Evolutionary conservation across 2,888 invertebrate species (phyloP), one percentile per base, ranked within the genome.

Genomic region (Syrista parreyssii): DNA sequence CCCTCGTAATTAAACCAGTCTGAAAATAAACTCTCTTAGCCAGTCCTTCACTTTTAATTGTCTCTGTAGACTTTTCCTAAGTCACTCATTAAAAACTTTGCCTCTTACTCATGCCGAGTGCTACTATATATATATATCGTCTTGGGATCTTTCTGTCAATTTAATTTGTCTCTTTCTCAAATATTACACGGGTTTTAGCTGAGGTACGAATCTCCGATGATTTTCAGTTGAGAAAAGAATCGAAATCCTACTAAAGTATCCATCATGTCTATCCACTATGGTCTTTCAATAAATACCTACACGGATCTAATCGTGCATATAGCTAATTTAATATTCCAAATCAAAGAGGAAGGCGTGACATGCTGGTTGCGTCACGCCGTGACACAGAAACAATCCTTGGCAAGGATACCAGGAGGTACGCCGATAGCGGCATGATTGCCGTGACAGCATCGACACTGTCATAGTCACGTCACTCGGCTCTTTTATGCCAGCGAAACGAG

Each of bases 1-100:
- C 85, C 85, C 82, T 83, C 87, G 85, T 87, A 89, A 89, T 89
- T 89, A 86, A 86, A 87, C 84, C 86, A 84, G 84, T 88, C 89
- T 89, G 83, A 89, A 89, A 90, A 90, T 88, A 89, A 89, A 87
- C 88, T 85, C 83, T 84, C 80, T 79, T 74, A 82, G 82, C 82
- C 80, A 81, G 79, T 78, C 80, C 82, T 83, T 84, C 85, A 82
- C 85, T 86, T 87, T 89, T 90, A 90, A 90, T 90, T 90, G 88
- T 88, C 83, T 81, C 79, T 83, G 86, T 86, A 89, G 88, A 89
- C 88, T 40, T 40, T 40, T 15, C 40, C 40, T 40, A 40, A 40
- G 40, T 15, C 40, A 15, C 40, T 40, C 40, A 40, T 40, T 40
- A 40, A 40, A 40, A 40, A 40, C 40, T 40, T 40, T 40, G 40